Evolutionary conservation across 2,797 vertebrate species (phyloP).

Genomic region (Danio kyathit): DNA sequence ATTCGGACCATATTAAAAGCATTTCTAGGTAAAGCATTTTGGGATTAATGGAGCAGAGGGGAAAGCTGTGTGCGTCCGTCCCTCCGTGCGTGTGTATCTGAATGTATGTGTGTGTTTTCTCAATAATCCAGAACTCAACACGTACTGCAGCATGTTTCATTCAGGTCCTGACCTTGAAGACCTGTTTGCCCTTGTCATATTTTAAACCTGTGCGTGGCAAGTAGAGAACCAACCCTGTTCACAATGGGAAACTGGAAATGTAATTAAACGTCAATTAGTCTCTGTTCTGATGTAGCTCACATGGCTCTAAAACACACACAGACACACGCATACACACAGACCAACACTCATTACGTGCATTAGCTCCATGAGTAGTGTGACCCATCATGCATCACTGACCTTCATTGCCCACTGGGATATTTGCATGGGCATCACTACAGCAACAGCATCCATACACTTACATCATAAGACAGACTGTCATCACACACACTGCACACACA

Average conservation of each 20-base stretch:
- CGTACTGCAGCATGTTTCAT: constrained; percentile 28
- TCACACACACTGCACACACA: constrained; percentile 14
- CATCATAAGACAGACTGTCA: constrained; percentile 14
- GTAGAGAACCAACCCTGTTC: not conserved
- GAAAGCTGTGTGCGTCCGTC: not conserved
- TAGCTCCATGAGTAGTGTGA: constrained; percentile 43
- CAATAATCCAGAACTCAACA: constrained; percentile 41
- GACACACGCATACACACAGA: constrained; percentile 33
- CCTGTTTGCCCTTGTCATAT: constrained; percentile 24
- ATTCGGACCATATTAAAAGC: constrained; percentile 37
- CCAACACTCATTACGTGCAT: constrained; percentile 46
- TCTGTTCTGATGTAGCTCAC: constrained; percentile 32
- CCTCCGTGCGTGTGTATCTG: constrained; percentile 12
- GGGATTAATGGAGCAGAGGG: constrained; percentile 38
- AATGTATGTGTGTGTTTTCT: constrained; percentile 37
- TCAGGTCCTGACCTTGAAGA: constrained; percentile 27
- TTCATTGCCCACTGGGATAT: constrained; percentile 26
- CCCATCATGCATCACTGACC: constrained; percentile 50
- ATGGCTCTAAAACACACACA: not conserved
- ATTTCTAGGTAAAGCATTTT: constrained; percentile 33
- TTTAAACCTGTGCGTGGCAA: not conserved
- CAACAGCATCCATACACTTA: constrained; percentile 45
- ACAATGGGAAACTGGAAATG: constrained; percentile 20
- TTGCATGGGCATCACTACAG: constrained; percentile 46
- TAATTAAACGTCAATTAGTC: constrained; percentile 58